Evolutionary conservation across 2,888 invertebrate species (phyloP).

Genomic region (Coronaproctus castanopsis): DNA sequence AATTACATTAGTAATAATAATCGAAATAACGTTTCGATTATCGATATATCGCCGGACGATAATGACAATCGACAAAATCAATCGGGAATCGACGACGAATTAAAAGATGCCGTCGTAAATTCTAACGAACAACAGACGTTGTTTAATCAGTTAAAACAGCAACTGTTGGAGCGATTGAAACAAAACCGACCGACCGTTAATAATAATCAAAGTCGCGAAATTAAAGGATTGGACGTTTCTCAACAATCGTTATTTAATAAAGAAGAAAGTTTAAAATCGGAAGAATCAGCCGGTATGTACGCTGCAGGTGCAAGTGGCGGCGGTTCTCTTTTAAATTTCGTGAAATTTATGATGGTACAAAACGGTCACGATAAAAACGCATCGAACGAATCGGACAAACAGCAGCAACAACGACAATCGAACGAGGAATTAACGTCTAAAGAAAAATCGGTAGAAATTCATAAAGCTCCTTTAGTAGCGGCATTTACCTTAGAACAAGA

Average conservation of each 20-base stretch:
- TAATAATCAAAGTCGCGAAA: not conserved
- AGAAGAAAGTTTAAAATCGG: not conserved
- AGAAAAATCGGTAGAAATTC: slow-evolving; percentile 45
- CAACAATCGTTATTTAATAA: slow-evolving; percentile 2
- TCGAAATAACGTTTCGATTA: not conserved
- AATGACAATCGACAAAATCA: not conserved
- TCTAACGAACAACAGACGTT: not conserved
- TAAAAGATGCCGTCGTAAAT: not conserved
- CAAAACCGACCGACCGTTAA: not conserved
- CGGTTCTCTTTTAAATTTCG: too few species aligned
- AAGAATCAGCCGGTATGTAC: not conserved
- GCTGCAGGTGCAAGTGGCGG: not conserved
- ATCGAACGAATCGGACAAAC: not conserved
- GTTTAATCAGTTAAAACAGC: not conserved
- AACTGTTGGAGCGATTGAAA: not conserved
- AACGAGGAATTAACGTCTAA: not conserved
- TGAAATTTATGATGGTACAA: not conserved
- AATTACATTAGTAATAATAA: not conserved
- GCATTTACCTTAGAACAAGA: slow-evolving; percentile 74
- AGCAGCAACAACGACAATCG: not conserved
- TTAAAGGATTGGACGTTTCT: not conserved
- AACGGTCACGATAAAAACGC: not conserved
- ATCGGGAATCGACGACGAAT: slow-evolving; percentile 2
- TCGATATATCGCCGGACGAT: not conserved
- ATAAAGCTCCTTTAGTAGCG: slow-evolving; percentile 58